A percentile compares a stretch with the other conserved stretches of the same genome.
Conservation (phyloP, 2,888 invertebrate genomes). For the Hydraecia micacea region DNA sequence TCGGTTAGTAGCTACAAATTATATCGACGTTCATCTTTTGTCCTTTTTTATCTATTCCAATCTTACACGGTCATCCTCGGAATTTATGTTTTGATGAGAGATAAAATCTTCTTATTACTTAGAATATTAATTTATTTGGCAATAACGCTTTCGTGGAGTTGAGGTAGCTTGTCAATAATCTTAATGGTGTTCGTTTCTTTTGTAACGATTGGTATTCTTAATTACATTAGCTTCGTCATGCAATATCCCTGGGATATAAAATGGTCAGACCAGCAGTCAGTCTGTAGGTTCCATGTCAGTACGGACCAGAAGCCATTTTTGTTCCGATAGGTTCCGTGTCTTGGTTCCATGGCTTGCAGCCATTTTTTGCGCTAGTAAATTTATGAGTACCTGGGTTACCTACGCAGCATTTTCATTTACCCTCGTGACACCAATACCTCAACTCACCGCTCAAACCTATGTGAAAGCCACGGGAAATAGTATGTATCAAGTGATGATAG, state of each 20-base stretch:
- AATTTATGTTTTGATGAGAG: conserved; percentile 66
- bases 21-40: conserved; percentile 66
- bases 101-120: conserved; percentile 50
- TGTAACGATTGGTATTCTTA: neutral
- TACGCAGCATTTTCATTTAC: neutral
- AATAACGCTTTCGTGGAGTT: conserved; percentile 31
- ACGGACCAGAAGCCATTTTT: neutral
- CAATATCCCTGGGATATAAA: neutral
- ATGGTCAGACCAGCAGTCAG: neutral
- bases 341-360: too few species aligned
- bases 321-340: too few species aligned
- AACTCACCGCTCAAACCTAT: neutral
- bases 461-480: neutral
- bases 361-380: neutral
- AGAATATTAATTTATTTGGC: conserved; percentile 56
- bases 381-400: neutral
- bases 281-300: too few species aligned
- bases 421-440: neutral
- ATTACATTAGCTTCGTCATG: neutral
- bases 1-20: conserved; percentile 69
- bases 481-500: neutral
- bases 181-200: neutral
- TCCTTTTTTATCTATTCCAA: conserved; percentile 72
- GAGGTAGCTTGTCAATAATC: conserved; percentile 8
- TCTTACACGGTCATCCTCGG: conserved; percentile 72